phyloP scores from a whole-genome alignment of 2,113 vertebrate species.

The Hirundichthys speculiger region DNA sequence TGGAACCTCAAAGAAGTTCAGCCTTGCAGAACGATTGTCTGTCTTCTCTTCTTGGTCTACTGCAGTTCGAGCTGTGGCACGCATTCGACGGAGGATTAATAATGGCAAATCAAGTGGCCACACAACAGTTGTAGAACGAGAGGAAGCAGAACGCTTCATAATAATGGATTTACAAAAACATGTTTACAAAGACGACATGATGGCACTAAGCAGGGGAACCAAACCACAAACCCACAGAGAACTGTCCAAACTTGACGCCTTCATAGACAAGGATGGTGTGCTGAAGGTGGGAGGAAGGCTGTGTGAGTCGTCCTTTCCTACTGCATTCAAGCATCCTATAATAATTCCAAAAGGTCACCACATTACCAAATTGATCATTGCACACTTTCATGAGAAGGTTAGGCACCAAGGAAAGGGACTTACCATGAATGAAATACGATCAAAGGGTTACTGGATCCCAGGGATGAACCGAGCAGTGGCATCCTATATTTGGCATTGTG shows the following conservation, averaged over 20 bases:
- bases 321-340: neutral
- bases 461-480: neutral
- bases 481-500: neutral
- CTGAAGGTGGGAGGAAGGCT: neutral
- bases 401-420: neutral
- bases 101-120: no score
- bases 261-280: neutral
- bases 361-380: neutral
- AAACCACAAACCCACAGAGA: neutral
- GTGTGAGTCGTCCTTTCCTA: neutral
- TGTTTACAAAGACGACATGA: no score
- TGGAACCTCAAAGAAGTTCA: no score
- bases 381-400: neutral
- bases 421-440: neutral
- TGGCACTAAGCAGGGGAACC: no score
- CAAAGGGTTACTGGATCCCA: neutral
- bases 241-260: neutral
- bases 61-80: no score
- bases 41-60: no score
- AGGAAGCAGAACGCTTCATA: no score
- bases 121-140: no score
- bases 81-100: no score
- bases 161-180: no score
- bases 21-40: no score
- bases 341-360: neutral